Conservation (phyloP, 2,888 invertebrate species). For the Blastobasis lacticolella region DNA sequence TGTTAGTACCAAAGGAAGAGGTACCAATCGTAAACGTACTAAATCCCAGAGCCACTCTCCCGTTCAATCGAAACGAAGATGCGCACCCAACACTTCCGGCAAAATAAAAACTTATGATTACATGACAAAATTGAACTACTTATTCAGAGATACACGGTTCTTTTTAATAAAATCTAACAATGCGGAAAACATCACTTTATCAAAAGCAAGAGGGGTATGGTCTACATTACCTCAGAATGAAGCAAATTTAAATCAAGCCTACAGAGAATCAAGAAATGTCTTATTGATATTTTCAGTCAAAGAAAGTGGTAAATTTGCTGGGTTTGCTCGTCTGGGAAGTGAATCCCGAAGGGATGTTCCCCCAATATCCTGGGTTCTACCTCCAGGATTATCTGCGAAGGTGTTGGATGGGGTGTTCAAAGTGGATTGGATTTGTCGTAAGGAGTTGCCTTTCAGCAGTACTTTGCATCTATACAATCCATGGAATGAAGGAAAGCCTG, state of each 20-base stretch:
- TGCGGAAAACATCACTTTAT: conserved; percentile 94
- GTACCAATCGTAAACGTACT: conserved; percentile 72
- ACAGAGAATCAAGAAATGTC: conserved; percentile 93
- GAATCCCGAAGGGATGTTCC: conserved; percentile 93
- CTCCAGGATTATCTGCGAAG: conserved; percentile 93
- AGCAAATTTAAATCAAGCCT: conserved; percentile 95
- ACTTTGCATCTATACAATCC: conserved; percentile 96
- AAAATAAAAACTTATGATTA: conserved; percentile 86
- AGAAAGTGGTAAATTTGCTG: conserved; percentile 96
- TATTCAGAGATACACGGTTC: conserved; percentile 95
- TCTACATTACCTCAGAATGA: conserved; percentile 98
- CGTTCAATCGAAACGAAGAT: conserved; percentile 49
- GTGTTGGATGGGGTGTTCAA: conserved; percentile 96
- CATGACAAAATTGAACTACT: conserved; percentile 91
- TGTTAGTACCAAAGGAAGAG: conserved; percentile 78
- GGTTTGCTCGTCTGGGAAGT: conserved; percentile 92
- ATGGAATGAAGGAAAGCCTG: conserved; percentile 99
- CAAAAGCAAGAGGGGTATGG: conserved; percentile 97
- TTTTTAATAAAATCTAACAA: conserved; percentile 99
- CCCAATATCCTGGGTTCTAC: conserved; percentile 94
- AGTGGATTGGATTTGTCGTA: conserved; percentile 97
- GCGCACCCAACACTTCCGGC: conserved; percentile 34
- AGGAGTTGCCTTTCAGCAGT: conserved; percentile 93
- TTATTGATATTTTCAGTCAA: conserved; percentile 97
- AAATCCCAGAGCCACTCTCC: conserved; percentile 60